Percentiles rank a stretch among this genome's conserved stretches.
Conservation (phyloP, 2,888 invertebrate genomes). For the Cybosia mesomella region DNA sequence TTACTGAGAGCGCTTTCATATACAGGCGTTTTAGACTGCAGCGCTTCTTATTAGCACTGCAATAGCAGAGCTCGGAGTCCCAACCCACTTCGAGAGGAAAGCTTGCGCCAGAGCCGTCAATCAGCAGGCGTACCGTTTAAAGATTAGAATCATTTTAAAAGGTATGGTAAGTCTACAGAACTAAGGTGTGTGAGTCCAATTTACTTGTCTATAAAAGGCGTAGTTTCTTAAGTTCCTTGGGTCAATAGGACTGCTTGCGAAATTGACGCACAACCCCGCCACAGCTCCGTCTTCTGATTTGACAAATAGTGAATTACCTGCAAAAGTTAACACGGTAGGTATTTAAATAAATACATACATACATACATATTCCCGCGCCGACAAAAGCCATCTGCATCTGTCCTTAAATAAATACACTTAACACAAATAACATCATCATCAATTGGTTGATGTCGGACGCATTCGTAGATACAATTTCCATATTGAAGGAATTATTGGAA, state of each 20-base stretch:
- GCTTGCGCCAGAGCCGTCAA: neutral
- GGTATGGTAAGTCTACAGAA: no score
- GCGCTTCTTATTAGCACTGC: no score
- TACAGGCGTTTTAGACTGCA: no score
- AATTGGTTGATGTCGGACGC: no score
- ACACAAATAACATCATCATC: neutral
- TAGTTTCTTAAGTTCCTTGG: slow-evolving; percentile 69
- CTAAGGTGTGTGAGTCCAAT: neutral
- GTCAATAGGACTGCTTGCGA: slow-evolving; percentile 70
- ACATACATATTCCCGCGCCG: no score
- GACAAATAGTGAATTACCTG: slow-evolving; percentile 75
- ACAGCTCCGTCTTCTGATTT: slow-evolving; percentile 63
- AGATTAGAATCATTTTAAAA: no score
- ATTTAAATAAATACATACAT: neutral
- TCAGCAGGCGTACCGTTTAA: neutral
- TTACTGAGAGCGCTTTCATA: no score
- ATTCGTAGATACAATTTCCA: neutral
- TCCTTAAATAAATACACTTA: no score
- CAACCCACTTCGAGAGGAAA: neutral
- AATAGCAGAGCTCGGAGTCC: neutral
- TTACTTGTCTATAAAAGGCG: slow-evolving; percentile 78
- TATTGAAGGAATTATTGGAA: neutral
- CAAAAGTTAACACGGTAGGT: neutral
- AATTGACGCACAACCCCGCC: slow-evolving; percentile 75
- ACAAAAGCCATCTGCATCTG: no score